phyloP scores from a whole-genome alignment of 1,140 invertebrate species.

The Pachypeltis micranthus region DNA sequence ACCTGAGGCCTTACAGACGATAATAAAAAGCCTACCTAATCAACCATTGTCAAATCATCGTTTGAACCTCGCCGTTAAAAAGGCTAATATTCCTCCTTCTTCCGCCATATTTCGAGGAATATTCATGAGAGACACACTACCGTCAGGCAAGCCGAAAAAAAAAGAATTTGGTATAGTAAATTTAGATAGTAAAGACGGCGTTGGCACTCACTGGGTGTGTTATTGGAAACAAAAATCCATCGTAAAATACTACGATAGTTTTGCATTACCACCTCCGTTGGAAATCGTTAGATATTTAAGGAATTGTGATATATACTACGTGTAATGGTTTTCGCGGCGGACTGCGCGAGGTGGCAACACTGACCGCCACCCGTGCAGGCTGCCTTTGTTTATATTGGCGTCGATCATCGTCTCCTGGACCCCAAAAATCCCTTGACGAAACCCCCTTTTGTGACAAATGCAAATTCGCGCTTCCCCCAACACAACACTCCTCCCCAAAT shows the following conservation, averaged over 20 bases:
- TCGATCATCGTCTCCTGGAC: no score
- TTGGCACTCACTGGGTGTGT: conserved; percentile 32
- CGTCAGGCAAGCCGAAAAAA: conserved; percentile 23
- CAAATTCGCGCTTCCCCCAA: no score
- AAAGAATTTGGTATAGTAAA: conserved; percentile 27
- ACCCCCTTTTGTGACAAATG: no score
- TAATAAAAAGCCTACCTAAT: conserved; percentile 2
- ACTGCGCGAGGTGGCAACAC: no score
- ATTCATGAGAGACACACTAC: conserved; percentile 21
- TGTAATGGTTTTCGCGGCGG: no score
- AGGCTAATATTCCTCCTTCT: conserved; percentile 10
- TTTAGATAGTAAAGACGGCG: not conserved
- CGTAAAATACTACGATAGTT: conserved; percentile 13
- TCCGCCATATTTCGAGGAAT: conserved; percentile 18
- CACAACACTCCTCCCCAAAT: no score
- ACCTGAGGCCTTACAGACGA: conserved; percentile 26
- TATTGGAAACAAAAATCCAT: conserved; percentile 27
- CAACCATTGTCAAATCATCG: conserved; percentile 13
- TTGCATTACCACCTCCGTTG: not conserved
- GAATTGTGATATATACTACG: not conserved
- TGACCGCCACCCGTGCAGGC: no score
- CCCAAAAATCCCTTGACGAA: no score
- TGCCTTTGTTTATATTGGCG: no score
- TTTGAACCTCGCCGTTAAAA: not conserved
- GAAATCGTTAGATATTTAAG: not conserved